Percentiles rank a stretch among this genome's conserved stretches.
Conservation (phyloP, 2,797 vertebrate genomes). For the Cryptoprocta ferox region DNA sequence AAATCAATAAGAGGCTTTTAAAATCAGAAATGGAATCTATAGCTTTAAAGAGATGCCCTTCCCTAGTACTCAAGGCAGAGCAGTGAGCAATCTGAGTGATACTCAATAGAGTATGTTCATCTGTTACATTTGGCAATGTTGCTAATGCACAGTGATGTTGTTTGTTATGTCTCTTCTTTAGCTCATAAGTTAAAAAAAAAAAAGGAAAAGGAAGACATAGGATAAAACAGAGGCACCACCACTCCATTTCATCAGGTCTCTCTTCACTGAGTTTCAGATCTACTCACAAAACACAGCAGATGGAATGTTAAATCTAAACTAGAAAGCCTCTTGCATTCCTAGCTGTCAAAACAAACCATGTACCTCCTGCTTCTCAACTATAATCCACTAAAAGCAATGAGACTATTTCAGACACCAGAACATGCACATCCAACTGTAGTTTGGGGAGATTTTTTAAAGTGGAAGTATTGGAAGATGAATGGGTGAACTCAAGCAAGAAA, state of each 20-base stretch:
- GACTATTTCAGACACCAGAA: slow-evolving; percentile 53
- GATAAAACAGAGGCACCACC: slow-evolving; percentile 24
- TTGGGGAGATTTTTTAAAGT: slow-evolving; percentile 13
- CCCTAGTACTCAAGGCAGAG: slow-evolving; percentile 3
- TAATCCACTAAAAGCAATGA: slow-evolving; percentile 58
- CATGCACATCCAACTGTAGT: slow-evolving; percentile 29
- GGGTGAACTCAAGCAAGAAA: slow-evolving; percentile 59
- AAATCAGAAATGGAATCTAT: neutral
- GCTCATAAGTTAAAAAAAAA: slow-evolving; percentile 41
- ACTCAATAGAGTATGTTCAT: slow-evolving; percentile 61
- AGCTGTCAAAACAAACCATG: slow-evolving; percentile 72
- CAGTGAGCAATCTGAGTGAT: slow-evolving; percentile 66
- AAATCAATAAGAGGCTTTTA: neutral
- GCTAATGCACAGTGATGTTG: neutral
- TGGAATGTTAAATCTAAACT: slow-evolving; percentile 58
- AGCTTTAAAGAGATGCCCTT: slow-evolving; percentile 40
- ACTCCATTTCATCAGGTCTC: neutral
- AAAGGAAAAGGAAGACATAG: slow-evolving; percentile 1
- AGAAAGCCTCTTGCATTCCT: slow-evolving; percentile 47
- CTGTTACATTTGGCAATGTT: slow-evolving; percentile 72
- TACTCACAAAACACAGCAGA: slow-evolving; percentile 20
- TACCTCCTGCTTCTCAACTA: slow-evolving; percentile 51
- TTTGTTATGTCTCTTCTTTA: slow-evolving; percentile 49
- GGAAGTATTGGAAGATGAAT: slow-evolving; percentile 26
- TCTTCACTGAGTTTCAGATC: neutral